Base-by-base conservation (phyloP, 2,797 vertebrate species). In the Neomorphus geoffroyi region DNA sequence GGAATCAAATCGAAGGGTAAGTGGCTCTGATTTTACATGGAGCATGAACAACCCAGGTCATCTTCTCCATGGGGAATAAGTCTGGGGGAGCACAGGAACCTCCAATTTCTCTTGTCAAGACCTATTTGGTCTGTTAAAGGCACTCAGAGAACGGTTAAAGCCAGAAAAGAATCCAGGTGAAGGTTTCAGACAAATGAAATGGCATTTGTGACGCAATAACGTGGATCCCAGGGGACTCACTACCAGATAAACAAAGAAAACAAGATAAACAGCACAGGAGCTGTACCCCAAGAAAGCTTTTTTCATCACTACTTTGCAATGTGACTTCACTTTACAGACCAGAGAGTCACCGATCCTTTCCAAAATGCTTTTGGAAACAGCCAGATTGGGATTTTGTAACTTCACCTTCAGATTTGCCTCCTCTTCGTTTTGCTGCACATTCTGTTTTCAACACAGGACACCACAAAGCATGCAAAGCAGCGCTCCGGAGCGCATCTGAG, bases 1-100 rank as follows among this genome's bases (percentile, higher is more conserved):
- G 81, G 92, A 97, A 96, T 96, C 88, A 90, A 96, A 96, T 27
- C 86, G 41, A 90, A 88, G 54, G 32, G 51, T 35, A 87, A 80
- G 32, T 37, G 82, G 61, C n/a, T 83, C 60, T 33, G 46, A 28
- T 88, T 96, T 82, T 57, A 70, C 41, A 45, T 2, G 2, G 71
- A 91, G 28, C 35, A 26, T 9, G 43, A 93, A 80, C 56, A 73
- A 70, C 16, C 28, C 51, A 53, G 79, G 56, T 87, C 32, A 56
- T 22, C 66, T 82, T 48, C 45, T 74, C 77, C 45, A 27, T 13
- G 32, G 57, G 86, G 78, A 92, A 85, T 0, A 56, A 50, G 62
- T 13, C 28, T 66, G 43, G 32, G 24, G 27, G 37, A 65, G 26
- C 41, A n/a, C 4, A 2, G 50, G 61, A 79, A 81, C 74, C 56